Evolutionary conservation across 2,797 vertebrate genomes (phyloP).

Genomic region (Ptychadena robeensis): DNA sequence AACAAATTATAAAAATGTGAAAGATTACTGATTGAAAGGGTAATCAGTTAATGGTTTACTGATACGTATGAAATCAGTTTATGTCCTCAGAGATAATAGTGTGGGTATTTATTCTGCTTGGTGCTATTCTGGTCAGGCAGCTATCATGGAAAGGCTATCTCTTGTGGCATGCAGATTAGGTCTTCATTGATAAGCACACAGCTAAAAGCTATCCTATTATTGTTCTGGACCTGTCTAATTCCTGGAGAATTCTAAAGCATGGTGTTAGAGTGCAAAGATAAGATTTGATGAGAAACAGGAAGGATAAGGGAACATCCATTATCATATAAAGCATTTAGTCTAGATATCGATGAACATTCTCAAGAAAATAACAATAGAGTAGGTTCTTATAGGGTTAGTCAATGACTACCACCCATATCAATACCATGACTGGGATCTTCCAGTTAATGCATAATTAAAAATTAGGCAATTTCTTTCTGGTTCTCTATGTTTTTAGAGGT

Average conservation of each 20-base stretch:
- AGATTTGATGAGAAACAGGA: neutral
- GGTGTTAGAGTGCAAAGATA: neutral
- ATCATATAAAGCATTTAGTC: neutral
- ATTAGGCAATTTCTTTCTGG: no score
- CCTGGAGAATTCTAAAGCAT: neutral
- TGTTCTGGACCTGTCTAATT: neutral
- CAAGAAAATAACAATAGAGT: neutral
- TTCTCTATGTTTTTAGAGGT: no score
- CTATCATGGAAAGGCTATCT: neutral
- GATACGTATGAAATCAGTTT: neutral
- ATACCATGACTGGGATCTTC: neutral
- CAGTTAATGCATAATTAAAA: no score
- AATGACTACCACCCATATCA: neutral
- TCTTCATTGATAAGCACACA: neutral
- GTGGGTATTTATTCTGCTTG: neutral
- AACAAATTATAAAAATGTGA: neutral
- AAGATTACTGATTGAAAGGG: neutral
- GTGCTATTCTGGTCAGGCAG: neutral
- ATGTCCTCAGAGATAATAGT: neutral
- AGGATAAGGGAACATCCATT: neutral
- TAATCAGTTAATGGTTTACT: neutral
- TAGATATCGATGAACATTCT: neutral
- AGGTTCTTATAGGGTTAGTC: neutral
- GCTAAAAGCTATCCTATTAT: neutral
- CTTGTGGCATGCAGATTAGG: neutral